Conservation (phyloP, 2,113 vertebrate genomes). For the Cyphomyrus discorhynchus region DNA sequence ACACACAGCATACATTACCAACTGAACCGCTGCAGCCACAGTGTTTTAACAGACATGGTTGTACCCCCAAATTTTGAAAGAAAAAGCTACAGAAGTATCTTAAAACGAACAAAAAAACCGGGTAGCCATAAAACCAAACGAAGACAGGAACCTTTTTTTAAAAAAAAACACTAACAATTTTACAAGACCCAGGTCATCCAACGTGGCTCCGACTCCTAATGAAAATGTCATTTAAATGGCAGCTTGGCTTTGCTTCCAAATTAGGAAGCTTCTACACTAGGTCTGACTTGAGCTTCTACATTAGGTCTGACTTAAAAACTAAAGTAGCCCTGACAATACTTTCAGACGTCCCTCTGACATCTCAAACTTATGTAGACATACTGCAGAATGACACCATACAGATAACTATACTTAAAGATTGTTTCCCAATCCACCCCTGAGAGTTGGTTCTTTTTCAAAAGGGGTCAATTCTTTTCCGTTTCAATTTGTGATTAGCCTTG, state of each 20-base stretch:
- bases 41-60: background rate
- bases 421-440: background rate
- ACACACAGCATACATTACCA: background rate
- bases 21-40: background rate
- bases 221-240: constrained; percentile 3
- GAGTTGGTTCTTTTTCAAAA: background rate
- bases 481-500: background rate
- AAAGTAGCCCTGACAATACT: background rate
- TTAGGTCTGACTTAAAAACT: background rate
- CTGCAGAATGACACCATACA: background rate
- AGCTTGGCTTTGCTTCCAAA: background rate
- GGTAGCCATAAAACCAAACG: background rate
- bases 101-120: background rate
- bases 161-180: background rate
- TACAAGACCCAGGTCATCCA: background rate
- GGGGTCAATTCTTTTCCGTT: background rate
- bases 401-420: background rate
- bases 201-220: background rate
- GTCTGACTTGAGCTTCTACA: background rate
- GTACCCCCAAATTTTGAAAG: background rate
- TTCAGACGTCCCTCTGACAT: background rate
- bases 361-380: background rate
- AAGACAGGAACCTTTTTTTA: background rate
- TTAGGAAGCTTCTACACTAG: background rate
- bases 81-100: background rate